phyloP scores from a whole-genome alignment of 2,797 vertebrate genomes.

The Anomalospiza imberbis region DNA sequence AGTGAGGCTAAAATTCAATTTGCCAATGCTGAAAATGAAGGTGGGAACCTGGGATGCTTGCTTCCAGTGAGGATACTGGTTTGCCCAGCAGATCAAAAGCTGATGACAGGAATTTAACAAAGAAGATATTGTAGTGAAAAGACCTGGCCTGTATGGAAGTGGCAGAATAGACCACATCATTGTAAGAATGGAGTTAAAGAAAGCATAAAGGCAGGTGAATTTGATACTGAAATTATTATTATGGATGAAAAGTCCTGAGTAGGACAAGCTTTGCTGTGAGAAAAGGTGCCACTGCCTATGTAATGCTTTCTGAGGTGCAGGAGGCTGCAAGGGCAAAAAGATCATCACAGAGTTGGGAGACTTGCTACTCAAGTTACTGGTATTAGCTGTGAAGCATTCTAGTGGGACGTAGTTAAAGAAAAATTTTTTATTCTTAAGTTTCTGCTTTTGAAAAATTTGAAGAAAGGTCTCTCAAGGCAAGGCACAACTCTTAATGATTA shows the following conservation, averaged over 20 bases:
- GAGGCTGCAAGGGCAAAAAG: background rate
- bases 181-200: background rate
- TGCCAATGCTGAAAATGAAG: background rate
- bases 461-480: background rate
- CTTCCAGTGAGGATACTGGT: background rate
- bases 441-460: background rate
- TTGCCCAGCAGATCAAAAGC: background rate
- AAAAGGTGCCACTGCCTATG: background rate
- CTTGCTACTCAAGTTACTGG: background rate
- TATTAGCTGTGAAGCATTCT: background rate
- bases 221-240: background rate
- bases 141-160: background rate
- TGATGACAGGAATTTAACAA: background rate
- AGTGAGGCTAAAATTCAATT: background rate
- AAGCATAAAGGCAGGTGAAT: background rate
- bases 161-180: background rate
- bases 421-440: background rate
- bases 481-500: background rate
- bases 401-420: background rate
- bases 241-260: background rate
- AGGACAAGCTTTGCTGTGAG: background rate
- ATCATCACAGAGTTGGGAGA: background rate
- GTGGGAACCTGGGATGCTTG: background rate
- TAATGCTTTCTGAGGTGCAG: background rate
- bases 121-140: background rate